Evolutionary conservation across 2,113 vertebrate genomes (phyloP).

Genomic region (Protobothrops mucrosquamatus): DNA sequence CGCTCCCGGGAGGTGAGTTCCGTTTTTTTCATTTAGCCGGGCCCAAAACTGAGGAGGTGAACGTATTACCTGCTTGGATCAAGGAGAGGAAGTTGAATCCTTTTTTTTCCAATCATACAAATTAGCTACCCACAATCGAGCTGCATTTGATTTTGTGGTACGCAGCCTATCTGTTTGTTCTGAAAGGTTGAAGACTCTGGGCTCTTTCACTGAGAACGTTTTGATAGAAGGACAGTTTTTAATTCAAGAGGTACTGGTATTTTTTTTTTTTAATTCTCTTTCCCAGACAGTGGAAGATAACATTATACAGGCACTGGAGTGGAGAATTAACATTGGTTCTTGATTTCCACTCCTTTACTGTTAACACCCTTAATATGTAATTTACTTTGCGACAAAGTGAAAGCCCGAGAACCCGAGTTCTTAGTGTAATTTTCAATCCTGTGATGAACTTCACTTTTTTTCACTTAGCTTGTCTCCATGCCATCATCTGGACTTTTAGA

Average conservation of each 20-base stretch:
- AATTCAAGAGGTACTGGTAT: not conserved
- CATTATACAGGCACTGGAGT: not conserved
- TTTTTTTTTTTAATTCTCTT: not conserved
- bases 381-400: not conserved
- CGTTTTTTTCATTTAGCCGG: accelerated
- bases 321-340: not conserved
- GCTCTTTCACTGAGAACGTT: not conserved
- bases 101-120: not conserved
- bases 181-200: not conserved
- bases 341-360: not conserved
- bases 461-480: too few relatives aligned
- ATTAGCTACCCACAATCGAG: too few relatives aligned
- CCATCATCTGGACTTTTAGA: not conserved
- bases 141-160: not conserved
- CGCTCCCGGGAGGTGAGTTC: conserved; percentile 85
- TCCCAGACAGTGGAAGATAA: not conserved
- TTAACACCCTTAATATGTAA: not conserved
- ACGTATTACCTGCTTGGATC: not conserved
- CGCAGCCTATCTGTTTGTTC: not conserved
- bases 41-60: not conserved
- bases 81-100: not conserved
- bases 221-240: not conserved
- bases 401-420: too few relatives aligned
- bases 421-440: not conserved
- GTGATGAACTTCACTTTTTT: not conserved